Evolutionary conservation across 1,140 invertebrate genomes (phyloP), one percentile per base, ranked within the genome.

Genomic region (Dysdera silvatica): DNA sequence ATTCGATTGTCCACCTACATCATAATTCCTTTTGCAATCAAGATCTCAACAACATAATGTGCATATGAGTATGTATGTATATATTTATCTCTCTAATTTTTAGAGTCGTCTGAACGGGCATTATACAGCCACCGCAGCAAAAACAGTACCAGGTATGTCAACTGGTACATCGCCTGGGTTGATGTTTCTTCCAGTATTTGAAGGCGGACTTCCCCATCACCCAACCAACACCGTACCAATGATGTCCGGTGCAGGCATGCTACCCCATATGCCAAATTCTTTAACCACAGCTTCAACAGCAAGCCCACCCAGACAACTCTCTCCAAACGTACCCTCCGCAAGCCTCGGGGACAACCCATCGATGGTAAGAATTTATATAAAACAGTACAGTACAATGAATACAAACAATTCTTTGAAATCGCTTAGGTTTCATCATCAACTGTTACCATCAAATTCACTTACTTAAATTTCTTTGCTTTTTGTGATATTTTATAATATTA

Each of bases 51-150:
- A 10, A 37, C 35, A 37, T 37, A 37, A 37, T 10, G n/a, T 10
- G n/a, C 8, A 8, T n/a, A 37, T 37, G 8, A 10, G 8, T 37
- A 37, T 10, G 35, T 37, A 10, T 37, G n/a, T 37, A 37, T n/a
- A 37, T 10, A 37, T 37, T 37, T 37, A 8, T 37, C 8, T 10
- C 8, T 8, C 8, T 10, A 37, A 8, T 37, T 37, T 8, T 41
- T 33, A 68, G 67, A 53, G 28, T 37, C 67, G 66, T 28, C 47
- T 68, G 24, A 74, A 75, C 55, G 71, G 70, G 3, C 67, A 74
- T 28, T 71, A 68, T 48, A 48, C 79, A 66, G 72, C 74, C 20
- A 72, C 74, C 23, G 61, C 67, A 20, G 69, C 67, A 14, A 66
- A 20, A 20, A 14, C 47, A 20, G 32, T 18, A 26, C 45, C 37